Evolutionary conservation across 2,888 invertebrate genomes (phyloP).

Genomic region (Epinotia bilunana): DNA sequence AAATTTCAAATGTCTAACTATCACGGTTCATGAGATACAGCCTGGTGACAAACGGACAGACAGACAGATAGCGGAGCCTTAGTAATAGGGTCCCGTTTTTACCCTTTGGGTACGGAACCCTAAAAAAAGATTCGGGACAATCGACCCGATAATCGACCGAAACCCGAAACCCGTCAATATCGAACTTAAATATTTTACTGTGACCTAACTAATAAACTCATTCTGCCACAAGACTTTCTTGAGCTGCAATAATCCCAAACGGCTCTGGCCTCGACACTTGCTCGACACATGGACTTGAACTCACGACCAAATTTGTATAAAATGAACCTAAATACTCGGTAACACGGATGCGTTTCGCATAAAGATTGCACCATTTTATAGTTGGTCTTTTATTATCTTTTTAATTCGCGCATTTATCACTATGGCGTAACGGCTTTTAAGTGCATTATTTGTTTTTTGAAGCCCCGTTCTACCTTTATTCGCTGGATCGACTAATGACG

Average conservation of each 20-base stretch:
- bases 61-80: no score
- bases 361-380: not conserved
- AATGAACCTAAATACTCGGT: not conserved
- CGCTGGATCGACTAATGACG: slow-evolving; percentile 4
- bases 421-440: not conserved
- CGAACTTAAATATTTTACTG: not conserved
- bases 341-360: not conserved
- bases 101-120: no score
- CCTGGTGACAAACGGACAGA: no score
- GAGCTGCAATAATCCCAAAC: not conserved
- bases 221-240: not conserved
- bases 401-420: slow-evolving; percentile 19
- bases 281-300: slow-evolving; percentile 3
- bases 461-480: slow-evolving; percentile 10
- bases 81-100: no score
- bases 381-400: not conserved
- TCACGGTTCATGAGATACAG: no score
- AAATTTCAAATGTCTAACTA: no score
- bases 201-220: not conserved
- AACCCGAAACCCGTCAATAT: not conserved
- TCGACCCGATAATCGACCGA: not conserved
- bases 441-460: slow-evolving; percentile 11
- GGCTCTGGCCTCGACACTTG: slow-evolving; percentile 6
- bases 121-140: not conserved
- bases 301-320: not conserved